Percentiles rank a stretch among this genome's conserved stretches.
These are phyloP conservation scores for Anadara kagoshimensis DNA, from an alignment of 1,140 invertebrate genomes.

Conservation along the genomic window DNA sequence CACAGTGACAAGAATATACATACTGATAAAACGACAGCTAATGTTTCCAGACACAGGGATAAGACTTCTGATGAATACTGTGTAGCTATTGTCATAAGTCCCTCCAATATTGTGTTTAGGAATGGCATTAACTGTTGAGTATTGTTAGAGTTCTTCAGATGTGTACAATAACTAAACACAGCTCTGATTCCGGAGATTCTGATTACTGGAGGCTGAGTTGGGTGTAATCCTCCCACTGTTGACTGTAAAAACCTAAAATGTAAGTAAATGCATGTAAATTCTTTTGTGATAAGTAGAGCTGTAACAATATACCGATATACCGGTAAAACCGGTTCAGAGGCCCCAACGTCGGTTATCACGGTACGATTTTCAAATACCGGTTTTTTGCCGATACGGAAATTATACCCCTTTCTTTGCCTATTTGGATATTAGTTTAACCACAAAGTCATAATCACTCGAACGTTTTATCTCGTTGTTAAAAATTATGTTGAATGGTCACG, in stretches of 20 bases:
- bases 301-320: no score
- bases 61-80: slow-evolving; percentile 80
- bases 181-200: slow-evolving; percentile 75
- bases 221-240: slow-evolving; percentile 79
- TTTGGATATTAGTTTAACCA: no score
- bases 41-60: slow-evolving; percentile 81
- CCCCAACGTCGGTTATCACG: no score
- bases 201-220: slow-evolving; percentile 76
- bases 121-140: slow-evolving; percentile 74
- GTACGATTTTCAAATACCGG: no score
- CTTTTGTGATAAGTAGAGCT: no score
- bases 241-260: slow-evolving; percentile 79
- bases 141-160: slow-evolving; percentile 74
- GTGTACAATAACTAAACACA: slow-evolving; percentile 77
- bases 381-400: no score
- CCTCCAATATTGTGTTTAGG: slow-evolving; percentile 76
- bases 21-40: slow-evolving; percentile 81
- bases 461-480: no score
- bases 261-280: no score
- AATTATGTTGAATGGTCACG: no score
- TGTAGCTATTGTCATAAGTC: slow-evolving; percentile 75
- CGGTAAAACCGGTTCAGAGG: no score
- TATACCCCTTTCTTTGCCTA: no score
- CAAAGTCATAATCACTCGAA: no score
- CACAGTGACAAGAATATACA: slow-evolving; percentile 52